Evolutionary conservation across 1,140 invertebrate species (phyloP), one percentile per base, ranked within the genome.

Genomic region (Cataglyphis hispanica): DNA sequence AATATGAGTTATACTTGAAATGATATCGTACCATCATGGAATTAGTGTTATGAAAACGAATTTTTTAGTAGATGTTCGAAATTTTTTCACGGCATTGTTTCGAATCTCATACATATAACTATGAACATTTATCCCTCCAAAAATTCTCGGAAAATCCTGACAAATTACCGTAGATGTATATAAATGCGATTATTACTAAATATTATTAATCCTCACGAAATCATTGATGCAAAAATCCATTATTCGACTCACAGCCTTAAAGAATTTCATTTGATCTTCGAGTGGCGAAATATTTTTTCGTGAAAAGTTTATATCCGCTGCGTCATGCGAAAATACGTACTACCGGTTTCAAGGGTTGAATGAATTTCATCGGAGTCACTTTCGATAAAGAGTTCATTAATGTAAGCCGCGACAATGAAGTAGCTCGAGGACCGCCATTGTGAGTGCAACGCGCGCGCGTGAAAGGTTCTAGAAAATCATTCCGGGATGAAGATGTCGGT

Each of bases 381-480:
- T 81, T 58, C 19, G 25, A 25, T 69, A 60, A 69, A 80, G 78
- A 81, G 66, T 81, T 81, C 53, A 81, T 81, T 81, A 81, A 81
- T 81, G 53, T n/a, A n/a, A 58, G 37, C 34, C 50, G 37, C 66
- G 66, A 70, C 50, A 81, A 53, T 69, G 50, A 72, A 53, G 34
- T 22, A 31, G 66, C 50, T 72, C 66, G 66, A 81, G 66, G 25
- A 72, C 19, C 37, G 19, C 58, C 19, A 81, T 81, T 81, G 78
- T 81, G 50, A 67, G 31, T 78, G 61, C 10, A 53, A 67, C 43
- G 77, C 34, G 77, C 19, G 10, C 34, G 5, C 10, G 50, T 81
- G 66, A 81, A 81, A 81, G 50, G 25, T 81, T 72, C 53, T 56
- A 66, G 50, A 81, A 81, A 81, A 81, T 81, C 78, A 81, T 81